phyloP scores from a whole-genome alignment of 1,140 invertebrate genomes.

The Lysiphlebus fabarum region DNA sequence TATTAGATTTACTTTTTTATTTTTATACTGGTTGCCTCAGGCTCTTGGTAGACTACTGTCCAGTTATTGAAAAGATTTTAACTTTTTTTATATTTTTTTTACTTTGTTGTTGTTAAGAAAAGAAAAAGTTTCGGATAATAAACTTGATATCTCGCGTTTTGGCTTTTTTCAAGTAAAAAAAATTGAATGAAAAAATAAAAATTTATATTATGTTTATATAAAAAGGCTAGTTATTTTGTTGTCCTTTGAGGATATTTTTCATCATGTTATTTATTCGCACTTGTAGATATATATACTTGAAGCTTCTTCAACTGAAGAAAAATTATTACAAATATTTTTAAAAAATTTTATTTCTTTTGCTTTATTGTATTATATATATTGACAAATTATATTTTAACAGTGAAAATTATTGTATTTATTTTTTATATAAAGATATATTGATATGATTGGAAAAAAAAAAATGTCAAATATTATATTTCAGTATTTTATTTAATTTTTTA shows the following conservation, averaged over 20 bases:
- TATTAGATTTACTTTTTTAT: conserved; percentile 11
- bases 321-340: too few species aligned
- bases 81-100: conserved; percentile 15
- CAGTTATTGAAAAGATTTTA: conserved; percentile 25
- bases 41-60: background rate
- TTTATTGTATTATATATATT: background rate
- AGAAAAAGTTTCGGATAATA: conserved; percentile 9
- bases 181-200: conserved; percentile 2
- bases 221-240: conserved; percentile 17
- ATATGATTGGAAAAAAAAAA: too few species aligned
- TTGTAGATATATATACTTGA: conserved; percentile 7
- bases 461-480: too few species aligned
- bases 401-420: background rate
- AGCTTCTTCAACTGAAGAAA: too few species aligned
- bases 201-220: background rate
- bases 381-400: background rate
- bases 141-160: conserved; percentile 23
- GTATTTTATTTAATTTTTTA: too few species aligned
- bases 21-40: conserved; percentile 22
- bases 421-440: background rate
- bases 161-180: conserved; percentile 10
- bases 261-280: conserved; percentile 24
- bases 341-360: too few species aligned
- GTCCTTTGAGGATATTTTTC: conserved; percentile 17
- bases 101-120: too few species aligned